These are phyloP conservation scores for Euproctis similis DNA, from an alignment of 2,888 invertebrate species.

Conservation along the genomic window DNA sequence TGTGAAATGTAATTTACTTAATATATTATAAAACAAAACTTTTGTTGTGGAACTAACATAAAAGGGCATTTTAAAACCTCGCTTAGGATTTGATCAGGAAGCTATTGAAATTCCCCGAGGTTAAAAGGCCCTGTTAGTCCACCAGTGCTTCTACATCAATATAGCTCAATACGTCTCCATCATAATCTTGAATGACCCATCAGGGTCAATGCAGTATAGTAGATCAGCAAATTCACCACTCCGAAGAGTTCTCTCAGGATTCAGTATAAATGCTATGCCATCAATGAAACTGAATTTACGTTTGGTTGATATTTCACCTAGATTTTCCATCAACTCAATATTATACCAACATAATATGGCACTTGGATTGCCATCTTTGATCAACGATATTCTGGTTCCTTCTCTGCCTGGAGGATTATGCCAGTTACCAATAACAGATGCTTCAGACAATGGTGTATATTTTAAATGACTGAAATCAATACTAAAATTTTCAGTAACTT, in stretches of 20 bases:
- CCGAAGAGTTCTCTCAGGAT: conserved; percentile 37
- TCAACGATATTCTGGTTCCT: conserved; percentile 37
- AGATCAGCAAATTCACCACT: conserved; percentile 42
- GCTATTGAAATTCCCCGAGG: no score
- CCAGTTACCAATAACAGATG: conserved; percentile 35
- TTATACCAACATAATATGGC: conserved; percentile 75
- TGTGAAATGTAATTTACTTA: no score
- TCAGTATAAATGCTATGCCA: conserved; percentile 62
- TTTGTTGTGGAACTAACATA: no score
- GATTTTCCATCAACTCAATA: conserved; percentile 55
- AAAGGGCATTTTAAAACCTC: no score
- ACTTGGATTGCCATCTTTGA: conserved; percentile 54
- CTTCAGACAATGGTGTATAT: conserved; percentile 52
- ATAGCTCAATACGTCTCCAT: conserved; percentile 28
- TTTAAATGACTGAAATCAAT: conserved; percentile 59
- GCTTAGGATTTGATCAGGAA: no score
- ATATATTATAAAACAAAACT: no score
- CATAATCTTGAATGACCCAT: conserved; percentile 47
- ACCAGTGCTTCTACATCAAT: no score
- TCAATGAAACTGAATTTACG: conserved; percentile 58
- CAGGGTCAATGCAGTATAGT: conserved; percentile 39
- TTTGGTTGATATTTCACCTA: conserved; percentile 54
- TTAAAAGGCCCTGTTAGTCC: no score
- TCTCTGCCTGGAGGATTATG: conserved; percentile 21
- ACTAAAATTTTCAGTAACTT: conserved; percentile 74